Evolutionary conservation across 2,888 invertebrate species (phyloP).

Genomic region (Charanyca ferruginea): DNA sequence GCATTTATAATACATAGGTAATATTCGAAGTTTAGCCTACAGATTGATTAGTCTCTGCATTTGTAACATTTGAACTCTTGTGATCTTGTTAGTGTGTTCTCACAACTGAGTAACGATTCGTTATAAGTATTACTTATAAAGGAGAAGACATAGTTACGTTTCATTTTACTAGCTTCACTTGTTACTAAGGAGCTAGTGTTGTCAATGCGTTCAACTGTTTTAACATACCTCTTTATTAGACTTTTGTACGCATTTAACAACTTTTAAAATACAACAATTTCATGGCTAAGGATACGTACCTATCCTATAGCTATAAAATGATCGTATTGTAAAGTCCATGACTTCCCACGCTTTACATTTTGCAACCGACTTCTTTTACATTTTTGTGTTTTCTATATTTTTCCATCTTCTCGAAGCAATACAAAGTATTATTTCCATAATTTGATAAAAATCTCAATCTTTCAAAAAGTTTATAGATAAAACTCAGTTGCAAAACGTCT

Average conservation of each 20-base stretch:
- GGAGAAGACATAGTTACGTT: neutral
- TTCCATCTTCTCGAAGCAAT: no score
- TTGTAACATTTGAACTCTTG: no score
- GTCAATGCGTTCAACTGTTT: no score
- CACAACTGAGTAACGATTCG: conserved; percentile 8
- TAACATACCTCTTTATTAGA: no score
- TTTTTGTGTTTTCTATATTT: neutral
- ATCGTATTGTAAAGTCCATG: conserved; percentile 12
- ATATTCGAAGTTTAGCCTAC: neutral
- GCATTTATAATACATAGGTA: no score
- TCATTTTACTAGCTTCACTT: conserved; percentile 22
- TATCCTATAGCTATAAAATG: no score
- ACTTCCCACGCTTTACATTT: conserved; percentile 2
- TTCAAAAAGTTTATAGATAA: neutral
- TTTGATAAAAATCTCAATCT: no score
- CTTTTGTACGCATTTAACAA: no score
- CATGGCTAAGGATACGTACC: no score
- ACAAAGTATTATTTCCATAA: no score
- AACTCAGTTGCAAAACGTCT: neutral
- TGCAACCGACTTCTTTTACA: neutral
- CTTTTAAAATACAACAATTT: no score
- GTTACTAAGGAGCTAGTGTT: conserved; percentile 20
- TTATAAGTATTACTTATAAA: neutral
- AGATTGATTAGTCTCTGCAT: neutral
- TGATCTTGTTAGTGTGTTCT: conserved; percentile 5